Evolutionary conservation across 2,113 vertebrate genomes (phyloP).

Genomic region (Ursus arctos): DNA sequence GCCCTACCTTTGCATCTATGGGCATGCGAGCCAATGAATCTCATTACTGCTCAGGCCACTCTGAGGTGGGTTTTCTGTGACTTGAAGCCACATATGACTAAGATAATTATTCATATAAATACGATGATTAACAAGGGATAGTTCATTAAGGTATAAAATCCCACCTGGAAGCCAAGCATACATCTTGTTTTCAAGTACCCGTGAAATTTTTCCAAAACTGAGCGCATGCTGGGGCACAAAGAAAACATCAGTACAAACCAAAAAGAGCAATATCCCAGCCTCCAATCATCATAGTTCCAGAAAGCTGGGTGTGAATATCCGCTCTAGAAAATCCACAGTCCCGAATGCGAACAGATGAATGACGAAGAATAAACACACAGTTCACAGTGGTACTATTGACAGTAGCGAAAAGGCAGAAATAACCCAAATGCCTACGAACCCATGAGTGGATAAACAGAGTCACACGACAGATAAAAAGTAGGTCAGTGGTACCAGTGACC

Average conservation of each 20-base stretch:
- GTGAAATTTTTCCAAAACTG: not conserved
- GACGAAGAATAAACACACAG: not conserved
- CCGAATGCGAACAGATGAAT: not conserved
- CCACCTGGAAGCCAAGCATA: not conserved
- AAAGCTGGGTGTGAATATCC: not conserved
- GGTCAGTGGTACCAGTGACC: not conserved
- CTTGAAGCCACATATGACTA: not conserved
- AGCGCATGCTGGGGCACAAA: not conserved
- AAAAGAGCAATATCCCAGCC: not conserved
- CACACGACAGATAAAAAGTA: not conserved
- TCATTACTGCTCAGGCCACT: not conserved
- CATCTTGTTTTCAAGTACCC: not conserved
- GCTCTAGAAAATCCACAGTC: not conserved
- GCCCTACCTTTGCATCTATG: not conserved
- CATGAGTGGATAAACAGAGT: not conserved
- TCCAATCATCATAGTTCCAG: not conserved
- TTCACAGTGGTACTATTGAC: not conserved
- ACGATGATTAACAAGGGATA: not conserved
- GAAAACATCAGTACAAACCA: not conserved
- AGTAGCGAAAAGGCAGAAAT: not conserved
- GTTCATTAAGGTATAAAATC: not conserved
- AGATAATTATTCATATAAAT: not conserved
- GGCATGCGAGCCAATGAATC: not conserved
- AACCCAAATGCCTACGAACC: not conserved
- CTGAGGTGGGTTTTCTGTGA: not conserved